Evolutionary conservation across 2,888 invertebrate genomes (phyloP).

Genomic region (Eristalis arbustorum): DNA sequence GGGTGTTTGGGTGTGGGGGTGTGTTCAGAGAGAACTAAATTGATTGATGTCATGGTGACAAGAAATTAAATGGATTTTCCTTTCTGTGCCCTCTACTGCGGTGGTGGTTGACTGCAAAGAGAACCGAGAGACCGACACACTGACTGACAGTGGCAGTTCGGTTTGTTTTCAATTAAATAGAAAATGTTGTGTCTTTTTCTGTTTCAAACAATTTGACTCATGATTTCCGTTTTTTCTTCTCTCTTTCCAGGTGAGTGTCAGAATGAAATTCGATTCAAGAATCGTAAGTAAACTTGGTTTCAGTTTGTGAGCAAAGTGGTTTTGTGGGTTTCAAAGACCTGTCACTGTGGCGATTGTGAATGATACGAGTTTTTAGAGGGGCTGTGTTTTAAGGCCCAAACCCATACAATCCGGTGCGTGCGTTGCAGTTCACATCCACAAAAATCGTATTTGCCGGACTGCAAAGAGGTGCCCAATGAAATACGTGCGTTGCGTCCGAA

Average conservation of each 20-base stretch:
- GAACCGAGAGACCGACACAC: too few relatives aligned
- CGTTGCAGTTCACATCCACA: too few relatives aligned
- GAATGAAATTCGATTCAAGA: not conserved
- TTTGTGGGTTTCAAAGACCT: not conserved
- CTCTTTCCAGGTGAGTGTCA: constrained; percentile 38
- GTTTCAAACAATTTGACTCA: not conserved
- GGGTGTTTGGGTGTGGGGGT: too few relatives aligned
- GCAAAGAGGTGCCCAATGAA: too few relatives aligned
- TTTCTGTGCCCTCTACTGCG: constrained; percentile 1
- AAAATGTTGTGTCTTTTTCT: constrained; percentile 20
- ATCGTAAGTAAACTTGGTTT: not conserved
- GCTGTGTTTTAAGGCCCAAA: too few relatives aligned
- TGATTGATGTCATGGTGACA: constrained; percentile 69
- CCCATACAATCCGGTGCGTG: too few relatives aligned
- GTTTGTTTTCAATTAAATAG: constrained; percentile 37
- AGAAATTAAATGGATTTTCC: constrained; percentile 65
- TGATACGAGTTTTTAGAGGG: too few relatives aligned
- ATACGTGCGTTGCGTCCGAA: too few relatives aligned
- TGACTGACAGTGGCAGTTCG: not conserved
- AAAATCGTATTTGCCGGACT: too few relatives aligned
- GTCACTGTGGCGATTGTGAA: not conserved
- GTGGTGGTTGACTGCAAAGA: not conserved
- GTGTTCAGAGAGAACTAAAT: not conserved
- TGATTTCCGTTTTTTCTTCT: constrained; percentile 3
- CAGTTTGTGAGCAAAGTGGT: not conserved